phyloP scores from a whole-genome alignment of 23 tunicate species.

The Trididemnum clinides region DNA sequence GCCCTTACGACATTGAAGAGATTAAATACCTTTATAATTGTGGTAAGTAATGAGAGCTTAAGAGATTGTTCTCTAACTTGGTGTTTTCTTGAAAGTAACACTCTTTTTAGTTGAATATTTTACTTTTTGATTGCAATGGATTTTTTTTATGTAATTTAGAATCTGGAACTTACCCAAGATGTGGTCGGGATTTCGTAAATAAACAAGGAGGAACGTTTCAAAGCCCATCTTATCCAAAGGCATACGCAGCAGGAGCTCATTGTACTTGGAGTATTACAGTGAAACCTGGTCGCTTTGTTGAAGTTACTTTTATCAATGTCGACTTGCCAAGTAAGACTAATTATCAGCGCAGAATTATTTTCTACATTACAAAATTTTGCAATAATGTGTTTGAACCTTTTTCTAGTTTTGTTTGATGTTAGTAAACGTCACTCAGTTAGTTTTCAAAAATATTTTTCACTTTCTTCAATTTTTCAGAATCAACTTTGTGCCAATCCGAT shows the following conservation, averaged over 20 bases:
- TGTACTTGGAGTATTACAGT: slow-evolving; percentile 96
- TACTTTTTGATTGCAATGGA: too few species aligned
- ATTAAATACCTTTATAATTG: slow-evolving; percentile 85
- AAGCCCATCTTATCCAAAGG: slow-evolving; percentile 71
- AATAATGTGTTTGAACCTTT: too few species aligned
- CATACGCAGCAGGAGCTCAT: slow-evolving; percentile 86
- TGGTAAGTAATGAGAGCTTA: slow-evolving; percentile 62
- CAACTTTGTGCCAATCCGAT: slow-evolving; percentile 50
- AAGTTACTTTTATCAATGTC: slow-evolving; percentile 49
- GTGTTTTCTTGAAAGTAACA: too few species aligned
- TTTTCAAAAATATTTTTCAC: too few species aligned
- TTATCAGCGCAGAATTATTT: too few species aligned
- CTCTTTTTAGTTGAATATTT: too few species aligned
- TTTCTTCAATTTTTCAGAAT: slow-evolving; percentile 7
- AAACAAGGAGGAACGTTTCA: slow-evolving; percentile 62
- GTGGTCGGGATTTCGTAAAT: slow-evolving; percentile 82
- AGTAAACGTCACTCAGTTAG: too few species aligned
- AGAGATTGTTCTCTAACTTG: too few species aligned
- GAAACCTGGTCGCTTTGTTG: slow-evolving; percentile 48
- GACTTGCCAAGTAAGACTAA: slow-evolving; percentile 75
- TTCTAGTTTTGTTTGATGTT: too few species aligned
- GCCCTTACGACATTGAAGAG: slow-evolving; percentile 98
- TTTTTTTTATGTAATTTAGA: neutral
- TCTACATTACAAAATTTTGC: too few species aligned
- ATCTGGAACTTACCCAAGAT: slow-evolving; percentile 62